These are phyloP conservation scores for Lonchura striata DNA, from an alignment of 2,113 vertebrate genomes.

Conservation along the genomic window DNA sequence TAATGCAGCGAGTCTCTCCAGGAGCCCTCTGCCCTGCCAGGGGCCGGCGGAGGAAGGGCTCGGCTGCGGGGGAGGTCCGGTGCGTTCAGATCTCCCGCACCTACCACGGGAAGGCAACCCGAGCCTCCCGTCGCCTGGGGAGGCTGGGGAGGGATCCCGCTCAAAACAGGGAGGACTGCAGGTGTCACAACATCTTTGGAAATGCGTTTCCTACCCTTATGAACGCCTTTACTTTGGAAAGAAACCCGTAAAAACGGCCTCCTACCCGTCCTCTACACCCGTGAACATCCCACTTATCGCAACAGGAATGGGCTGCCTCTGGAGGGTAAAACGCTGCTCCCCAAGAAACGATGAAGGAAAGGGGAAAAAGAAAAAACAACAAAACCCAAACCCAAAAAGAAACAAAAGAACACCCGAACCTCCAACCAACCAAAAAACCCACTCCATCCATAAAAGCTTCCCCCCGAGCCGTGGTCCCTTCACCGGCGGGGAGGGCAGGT, in stretches of 20 bases:
- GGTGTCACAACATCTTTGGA: not conserved
- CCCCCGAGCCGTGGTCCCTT: not conserved
- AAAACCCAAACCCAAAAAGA: rapidly evolving
- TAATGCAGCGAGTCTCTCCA: rapidly evolving
- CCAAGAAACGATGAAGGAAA: not conserved
- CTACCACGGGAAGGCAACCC: not conserved
- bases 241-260: not conserved
- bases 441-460: not conserved
- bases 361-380: not conserved
- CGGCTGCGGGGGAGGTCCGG: not conserved
- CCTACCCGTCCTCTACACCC: not conserved
- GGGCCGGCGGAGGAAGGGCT: not conserved
- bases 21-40: not conserved
- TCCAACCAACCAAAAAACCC: not conserved
- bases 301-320: not conserved
- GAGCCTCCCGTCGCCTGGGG: not conserved
- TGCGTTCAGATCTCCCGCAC: not conserved
- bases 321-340: not conserved
- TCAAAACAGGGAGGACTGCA: not conserved
- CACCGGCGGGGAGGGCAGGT: not conserved
- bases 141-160: too few relatives aligned
- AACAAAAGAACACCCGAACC: not conserved
- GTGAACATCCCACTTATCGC: not conserved
- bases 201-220: not conserved
- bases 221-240: not conserved